A percentile compares a stretch with the other conserved stretches of the same genome.
Conservation (phyloP, 2,888 invertebrate genomes). For the Synergus gifuensis region DNA sequence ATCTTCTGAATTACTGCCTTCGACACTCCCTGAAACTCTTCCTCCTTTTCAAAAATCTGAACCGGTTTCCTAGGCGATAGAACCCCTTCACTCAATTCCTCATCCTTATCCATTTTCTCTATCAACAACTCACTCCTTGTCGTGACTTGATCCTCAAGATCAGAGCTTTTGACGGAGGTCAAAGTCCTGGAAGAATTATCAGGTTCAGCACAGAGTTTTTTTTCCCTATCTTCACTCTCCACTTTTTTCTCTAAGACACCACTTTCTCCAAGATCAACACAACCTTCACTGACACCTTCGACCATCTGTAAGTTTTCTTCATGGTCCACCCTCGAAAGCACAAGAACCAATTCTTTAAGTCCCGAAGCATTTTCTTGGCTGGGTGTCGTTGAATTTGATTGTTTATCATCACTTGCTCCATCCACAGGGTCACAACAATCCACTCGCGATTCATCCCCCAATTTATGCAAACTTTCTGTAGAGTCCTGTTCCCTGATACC, state of each 20-base stretch:
- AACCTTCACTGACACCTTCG: conserved; percentile 3
- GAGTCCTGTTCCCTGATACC: background rate
- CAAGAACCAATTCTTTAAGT: conserved; percentile 57
- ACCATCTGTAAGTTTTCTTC: conserved; percentile 22
- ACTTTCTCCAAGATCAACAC: background rate
- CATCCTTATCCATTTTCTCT: conserved; percentile 56
- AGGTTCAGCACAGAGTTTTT: background rate
- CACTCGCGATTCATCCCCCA: conserved; percentile 23
- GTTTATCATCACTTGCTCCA: conserved; percentile 5
- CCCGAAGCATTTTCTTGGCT: conserved; percentile 7
- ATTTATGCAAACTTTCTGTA: background rate
- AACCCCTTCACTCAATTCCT: conserved; percentile 51
- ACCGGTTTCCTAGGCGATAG: conserved; percentile 49
- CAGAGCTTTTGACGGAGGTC: background rate
- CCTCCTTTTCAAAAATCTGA: conserved; percentile 42
- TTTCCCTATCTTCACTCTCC: background rate
- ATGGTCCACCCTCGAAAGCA: conserved; percentile 64
- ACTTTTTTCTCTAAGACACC: conserved; percentile 1
- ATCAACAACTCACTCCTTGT: conserved; percentile 58
- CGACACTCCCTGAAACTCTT: background rate
- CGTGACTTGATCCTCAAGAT: background rate
- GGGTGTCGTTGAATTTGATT: background rate
- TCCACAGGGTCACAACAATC: background rate
- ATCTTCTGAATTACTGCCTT: conserved; percentile 48
- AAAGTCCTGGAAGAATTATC: conserved; percentile 22